Evolutionary conservation across 2,797 vertebrate species (phyloP), one percentile per base, ranked within the genome.

Genomic region (Psittacula echo): DNA sequence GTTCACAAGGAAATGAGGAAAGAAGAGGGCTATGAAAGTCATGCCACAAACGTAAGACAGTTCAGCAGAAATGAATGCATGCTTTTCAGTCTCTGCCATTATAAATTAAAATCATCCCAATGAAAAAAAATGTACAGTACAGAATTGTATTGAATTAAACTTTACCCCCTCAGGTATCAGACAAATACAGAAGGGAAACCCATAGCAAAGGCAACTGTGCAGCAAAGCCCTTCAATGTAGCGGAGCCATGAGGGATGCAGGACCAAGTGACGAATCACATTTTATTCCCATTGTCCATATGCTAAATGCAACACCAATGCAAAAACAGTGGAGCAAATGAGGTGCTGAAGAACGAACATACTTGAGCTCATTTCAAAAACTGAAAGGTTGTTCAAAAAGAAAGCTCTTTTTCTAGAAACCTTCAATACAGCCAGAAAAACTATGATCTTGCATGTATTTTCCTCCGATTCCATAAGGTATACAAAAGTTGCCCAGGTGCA

Each of bases 61-160:
- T 70, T 77, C 74, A 93, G 53, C 67, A 91, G 93, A 88, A 90
- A 91, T 32, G 26, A 94, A 94, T 34, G 14, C 18, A 27, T 24
- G 44, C 32, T 54, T 86, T 84, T 84, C 74, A 86, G 42, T 61
- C 74, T 74, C 44, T 58, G 75, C 17, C 48, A 53, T 42, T 83
- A 37, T 16, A 89, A 87, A 85, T 87, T 34, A 61, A 89, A 94
- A 82, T 73, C 21, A 85, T 24, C 17, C 18, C 42, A 77, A 62
- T 60, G 34, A 60, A 82, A 19, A 7, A 73, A 85, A 62, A 61
- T 19, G 7, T 54, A 30, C 2, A 0, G 24, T 37, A 66, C 23
- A 87, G 75, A 85, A 79, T 3, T 45, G 5, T 44, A 41, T 15
- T 88, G 78, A 94, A 92, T 75, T 82, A 95, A 89, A 80, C 67